Evolutionary conservation across 2,888 invertebrate genomes (phyloP).

Genomic region (Dastarcus helophoroides): DNA sequence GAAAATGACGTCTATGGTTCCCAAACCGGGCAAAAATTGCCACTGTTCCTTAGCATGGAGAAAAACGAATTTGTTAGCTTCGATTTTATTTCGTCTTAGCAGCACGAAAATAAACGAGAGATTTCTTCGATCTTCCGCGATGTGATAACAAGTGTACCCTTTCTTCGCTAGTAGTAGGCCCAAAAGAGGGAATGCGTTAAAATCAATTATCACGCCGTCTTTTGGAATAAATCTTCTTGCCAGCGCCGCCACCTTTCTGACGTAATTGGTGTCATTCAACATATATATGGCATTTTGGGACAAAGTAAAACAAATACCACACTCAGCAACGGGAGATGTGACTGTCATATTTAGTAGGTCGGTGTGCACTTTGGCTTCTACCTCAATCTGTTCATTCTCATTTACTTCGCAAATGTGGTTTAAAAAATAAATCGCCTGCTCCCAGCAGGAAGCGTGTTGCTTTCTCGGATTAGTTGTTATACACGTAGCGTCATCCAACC

Average conservation of each 20-base stretch:
- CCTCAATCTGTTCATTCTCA: no score
- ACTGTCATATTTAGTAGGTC: no score
- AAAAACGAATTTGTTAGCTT: slow-evolving; percentile 21
- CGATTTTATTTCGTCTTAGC: slow-evolving; percentile 36
- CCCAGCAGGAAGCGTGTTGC: slow-evolving; percentile 54
- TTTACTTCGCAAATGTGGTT: no score
- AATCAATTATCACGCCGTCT: slow-evolving; percentile 43
- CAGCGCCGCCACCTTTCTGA: slow-evolving; percentile 20
- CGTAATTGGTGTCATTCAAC: slow-evolving; percentile 32
- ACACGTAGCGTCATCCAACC: slow-evolving; percentile 49
- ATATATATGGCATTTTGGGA: slow-evolving; percentile 24
- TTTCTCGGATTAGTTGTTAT: slow-evolving; percentile 51
- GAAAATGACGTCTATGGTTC: slow-evolving; percentile 44
- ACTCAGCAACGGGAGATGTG: slow-evolving; percentile 6
- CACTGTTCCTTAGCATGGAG: slow-evolving; percentile 7
- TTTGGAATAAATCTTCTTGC: slow-evolving; percentile 18
- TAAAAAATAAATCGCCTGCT: slow-evolving; percentile 61
- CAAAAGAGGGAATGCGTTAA: slow-evolving; percentile 51
- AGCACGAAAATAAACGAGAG: slow-evolving; percentile 37
- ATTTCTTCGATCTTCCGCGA: slow-evolving; percentile 33
- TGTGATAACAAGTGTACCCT: slow-evolving; percentile 40
- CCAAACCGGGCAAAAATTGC: slow-evolving; percentile 8
- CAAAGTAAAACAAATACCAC: slow-evolving; percentile 22
- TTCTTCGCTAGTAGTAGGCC: slow-evolving; percentile 46
- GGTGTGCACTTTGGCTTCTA: no score